Evolutionary conservation across 2,113 vertebrate species (phyloP).

Genomic region (Sinocyclocheilus anshuiensis): DNA sequence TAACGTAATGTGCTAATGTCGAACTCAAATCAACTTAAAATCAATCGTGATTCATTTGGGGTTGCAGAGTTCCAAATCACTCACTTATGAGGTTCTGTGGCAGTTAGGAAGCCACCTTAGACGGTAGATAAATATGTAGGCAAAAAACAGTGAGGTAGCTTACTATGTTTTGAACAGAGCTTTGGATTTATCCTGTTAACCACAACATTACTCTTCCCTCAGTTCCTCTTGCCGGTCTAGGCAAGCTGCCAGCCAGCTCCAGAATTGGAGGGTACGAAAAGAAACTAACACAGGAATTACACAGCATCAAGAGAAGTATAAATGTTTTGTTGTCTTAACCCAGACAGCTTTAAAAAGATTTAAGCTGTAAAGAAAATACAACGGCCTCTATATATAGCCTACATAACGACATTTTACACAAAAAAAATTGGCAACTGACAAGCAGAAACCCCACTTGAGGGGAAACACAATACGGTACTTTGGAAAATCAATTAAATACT

Average conservation of each 20-base stretch:
- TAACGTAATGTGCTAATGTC: neutral
- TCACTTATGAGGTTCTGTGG: neutral
- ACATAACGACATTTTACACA: neutral
- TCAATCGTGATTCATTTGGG: neutral
- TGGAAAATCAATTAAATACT: neutral
- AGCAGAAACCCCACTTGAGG: neutral
- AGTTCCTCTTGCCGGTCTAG: neutral
- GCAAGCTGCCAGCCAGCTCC: neutral
- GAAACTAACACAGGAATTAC: neutral
- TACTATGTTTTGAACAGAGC: neutral
- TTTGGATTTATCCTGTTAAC: conserved; percentile 1
- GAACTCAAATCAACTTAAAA: neutral
- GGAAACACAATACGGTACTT: neutral
- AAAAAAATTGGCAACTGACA: neutral
- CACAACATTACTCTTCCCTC: neutral
- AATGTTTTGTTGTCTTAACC: neutral
- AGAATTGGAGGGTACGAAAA: neutral
- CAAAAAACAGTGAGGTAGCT: neutral
- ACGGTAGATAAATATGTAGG: neutral
- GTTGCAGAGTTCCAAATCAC: neutral
- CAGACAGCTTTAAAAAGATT: neutral
- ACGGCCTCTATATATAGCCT: neutral
- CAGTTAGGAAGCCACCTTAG: neutral
- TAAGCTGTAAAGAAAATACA: neutral
- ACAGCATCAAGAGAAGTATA: neutral